A percentile compares a stretch with the other conserved stretches of the same genome.
Evolutionary conservation across 2,113 vertebrate species (phyloP).

Genomic region (Pseudolaguvia tuberculata): DNA sequence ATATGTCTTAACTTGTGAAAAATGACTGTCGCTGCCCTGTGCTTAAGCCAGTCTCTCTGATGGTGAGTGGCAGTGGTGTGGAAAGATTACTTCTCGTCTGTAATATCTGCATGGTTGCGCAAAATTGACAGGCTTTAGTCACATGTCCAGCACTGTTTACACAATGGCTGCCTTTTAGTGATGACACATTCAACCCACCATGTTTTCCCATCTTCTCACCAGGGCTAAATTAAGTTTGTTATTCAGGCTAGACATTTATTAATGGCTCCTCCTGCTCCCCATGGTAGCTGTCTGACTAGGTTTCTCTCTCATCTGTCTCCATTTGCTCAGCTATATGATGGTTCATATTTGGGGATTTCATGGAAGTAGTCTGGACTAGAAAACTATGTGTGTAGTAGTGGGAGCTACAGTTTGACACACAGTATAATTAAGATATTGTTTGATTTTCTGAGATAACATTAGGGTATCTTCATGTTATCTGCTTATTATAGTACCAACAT

Average conservation of each 20-base stretch:
- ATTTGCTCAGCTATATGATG: conserved; percentile 29
- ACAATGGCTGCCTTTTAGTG: conserved; percentile 9
- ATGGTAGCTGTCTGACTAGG: conserved; percentile 6
- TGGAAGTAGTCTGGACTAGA: conserved; percentile 7
- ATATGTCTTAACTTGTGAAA: conserved; percentile 11
- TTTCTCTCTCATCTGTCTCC: conserved; percentile 30
- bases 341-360: conserved; percentile 21
- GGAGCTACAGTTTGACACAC: background rate
- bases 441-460: conserved; percentile 15
- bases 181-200: conserved; percentile 28
- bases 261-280: conserved; percentile 27
- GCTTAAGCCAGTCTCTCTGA: conserved; percentile 31
- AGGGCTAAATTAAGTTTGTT: conserved; percentile 43
- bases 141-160: conserved; percentile 16
- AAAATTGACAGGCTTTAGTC: conserved; percentile 36
- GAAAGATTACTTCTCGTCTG: conserved; percentile 33
- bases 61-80: background rate
- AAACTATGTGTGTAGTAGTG: conserved; percentile 13
- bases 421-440: conserved; percentile 24
- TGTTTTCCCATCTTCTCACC: conserved; percentile 35
- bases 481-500: conserved; percentile 14
- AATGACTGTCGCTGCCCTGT: conserved; percentile 21
- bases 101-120: conserved; percentile 27
- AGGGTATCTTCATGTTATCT: conserved; percentile 14
- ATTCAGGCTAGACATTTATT: conserved; percentile 41